Base-by-base conservation (phyloP, 2,113 vertebrate species). In the Rhea pennata region DNA sequence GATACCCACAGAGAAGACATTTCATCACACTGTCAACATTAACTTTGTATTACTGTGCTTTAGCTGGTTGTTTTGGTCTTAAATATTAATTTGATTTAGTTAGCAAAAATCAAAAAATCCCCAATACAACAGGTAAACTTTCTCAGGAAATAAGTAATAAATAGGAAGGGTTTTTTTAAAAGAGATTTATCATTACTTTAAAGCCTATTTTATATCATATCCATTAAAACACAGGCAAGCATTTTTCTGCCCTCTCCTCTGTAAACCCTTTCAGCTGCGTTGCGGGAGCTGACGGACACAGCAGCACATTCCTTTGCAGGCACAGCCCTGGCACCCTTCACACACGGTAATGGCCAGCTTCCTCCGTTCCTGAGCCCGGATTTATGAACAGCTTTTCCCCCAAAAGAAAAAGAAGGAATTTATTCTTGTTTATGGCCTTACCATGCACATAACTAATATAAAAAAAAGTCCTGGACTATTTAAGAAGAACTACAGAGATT, bases 341-440 rank as follows among this genome's bases (percentile, higher is more conserved):
- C 29, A 36, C 29, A 19, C 15, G 9, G 31, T 33, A 84, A 88
- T 36, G 90, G 69, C 80, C 85, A 92, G n/a, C 50, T 84, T 90
- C 77, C 79, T 62, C 88, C 77, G 62, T n/a, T 92, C 80, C 14
- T 1, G 4, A 94, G 81, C 23, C 79, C 42, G 8, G 79, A 74
- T 85, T 94, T 95, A 92, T 90, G 79, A 67, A 26, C 78, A 70
- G 78, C 51, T 86, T 58, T 82, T 87, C 78, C 50, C 50, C 36
- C 36, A 36, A 36, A 36, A 36, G 36, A 71, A 91, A 81, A 62
- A 66, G 87, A 5, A 73, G 36, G 19, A 89, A 61, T 79, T 89
- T 48, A 17, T 96, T 56, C 96, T 96, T 87, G 87, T 85, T 84
- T 71, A 94, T 59, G 81, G 90, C 92, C 94, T 87, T 88, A 85